Evolutionary conservation across 2,888 invertebrate genomes (phyloP).

Genomic region (Galeruca laticollis): DNA sequence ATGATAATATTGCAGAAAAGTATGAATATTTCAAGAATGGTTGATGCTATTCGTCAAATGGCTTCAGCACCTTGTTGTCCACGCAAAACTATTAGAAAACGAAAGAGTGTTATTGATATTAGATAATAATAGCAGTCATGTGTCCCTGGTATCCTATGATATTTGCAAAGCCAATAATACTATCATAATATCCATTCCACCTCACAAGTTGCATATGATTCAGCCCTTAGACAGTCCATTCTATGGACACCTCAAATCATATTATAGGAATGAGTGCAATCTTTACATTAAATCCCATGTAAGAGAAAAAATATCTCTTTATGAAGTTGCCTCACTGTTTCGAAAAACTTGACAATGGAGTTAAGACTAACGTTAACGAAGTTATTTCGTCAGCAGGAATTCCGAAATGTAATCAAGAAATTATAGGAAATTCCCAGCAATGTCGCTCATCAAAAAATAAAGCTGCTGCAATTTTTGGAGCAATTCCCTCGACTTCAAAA

Average conservation of each 20-base stretch:
- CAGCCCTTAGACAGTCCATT: background rate
- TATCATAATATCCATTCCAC: conserved; percentile 11
- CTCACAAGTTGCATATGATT: conserved; percentile 13
- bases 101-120: conserved; percentile 16
- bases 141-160: background rate
- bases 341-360: conserved; percentile 12
- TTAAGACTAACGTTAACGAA: conserved; percentile 7
- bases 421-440: background rate
- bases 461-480: conserved; percentile 18
- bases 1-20: no score
- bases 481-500: background rate
- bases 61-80: conserved; percentile 3
- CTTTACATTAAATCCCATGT: conserved; percentile 19
- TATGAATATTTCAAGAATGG: background rate
- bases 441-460: conserved; percentile 9
- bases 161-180: conserved; percentile 12
- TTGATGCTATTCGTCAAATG: conserved; percentile 13
- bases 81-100: conserved; percentile 17
- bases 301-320: conserved; percentile 15
- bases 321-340: no score
- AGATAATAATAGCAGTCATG: conserved; percentile 10
- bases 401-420: conserved; percentile 8
- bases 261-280: conserved; percentile 23
- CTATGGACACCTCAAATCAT: conserved; percentile 8
- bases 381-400: conserved; percentile 9